Evolutionary conservation across 2,888 invertebrate species (phyloP).

Genomic region (Cephus runcator): DNA sequence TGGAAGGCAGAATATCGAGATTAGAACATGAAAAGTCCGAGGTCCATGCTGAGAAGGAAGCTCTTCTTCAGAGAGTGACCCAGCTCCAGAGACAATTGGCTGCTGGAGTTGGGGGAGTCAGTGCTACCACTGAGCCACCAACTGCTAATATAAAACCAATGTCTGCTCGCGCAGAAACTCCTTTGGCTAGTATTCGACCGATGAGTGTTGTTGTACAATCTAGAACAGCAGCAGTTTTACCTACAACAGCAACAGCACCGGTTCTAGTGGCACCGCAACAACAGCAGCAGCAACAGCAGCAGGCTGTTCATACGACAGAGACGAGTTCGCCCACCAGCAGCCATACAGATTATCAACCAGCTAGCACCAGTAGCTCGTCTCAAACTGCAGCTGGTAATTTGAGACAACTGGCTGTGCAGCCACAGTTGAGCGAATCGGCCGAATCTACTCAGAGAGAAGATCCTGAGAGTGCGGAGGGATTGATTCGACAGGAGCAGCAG

Average conservation of each 20-base stretch:
- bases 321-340: constrained; percentile 79
- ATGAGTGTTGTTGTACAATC: constrained; percentile 79
- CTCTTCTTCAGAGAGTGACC: constrained; percentile 76
- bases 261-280: constrained; percentile 59
- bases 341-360: constrained; percentile 87
- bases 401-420: constrained; percentile 77
- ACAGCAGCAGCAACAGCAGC: constrained; percentile 69
- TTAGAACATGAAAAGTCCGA: constrained; percentile 80
- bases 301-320: constrained; percentile 65
- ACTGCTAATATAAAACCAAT: constrained; percentile 96
- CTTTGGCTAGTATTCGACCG: constrained; percentile 91
- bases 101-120: constrained; percentile 73
- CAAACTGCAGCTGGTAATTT: constrained; percentile 69
- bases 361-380: constrained; percentile 76
- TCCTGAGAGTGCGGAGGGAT: constrained; percentile 65
- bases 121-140: constrained; percentile 71
- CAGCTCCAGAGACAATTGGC: constrained; percentile 76
- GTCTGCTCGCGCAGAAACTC: constrained; percentile 87
- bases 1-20: constrained; percentile 75
- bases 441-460: constrained; percentile 71
- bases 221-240: constrained; percentile 81
- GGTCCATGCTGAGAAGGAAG: constrained; percentile 74
- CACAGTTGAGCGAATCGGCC: constrained; percentile 66
- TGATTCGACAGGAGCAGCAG: constrained; percentile 44
- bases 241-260: constrained; percentile 73